These are phyloP conservation scores for Balearica regulorum DNA, from an alignment of 2,797 vertebrate genomes.

Conservation along the genomic window DNA sequence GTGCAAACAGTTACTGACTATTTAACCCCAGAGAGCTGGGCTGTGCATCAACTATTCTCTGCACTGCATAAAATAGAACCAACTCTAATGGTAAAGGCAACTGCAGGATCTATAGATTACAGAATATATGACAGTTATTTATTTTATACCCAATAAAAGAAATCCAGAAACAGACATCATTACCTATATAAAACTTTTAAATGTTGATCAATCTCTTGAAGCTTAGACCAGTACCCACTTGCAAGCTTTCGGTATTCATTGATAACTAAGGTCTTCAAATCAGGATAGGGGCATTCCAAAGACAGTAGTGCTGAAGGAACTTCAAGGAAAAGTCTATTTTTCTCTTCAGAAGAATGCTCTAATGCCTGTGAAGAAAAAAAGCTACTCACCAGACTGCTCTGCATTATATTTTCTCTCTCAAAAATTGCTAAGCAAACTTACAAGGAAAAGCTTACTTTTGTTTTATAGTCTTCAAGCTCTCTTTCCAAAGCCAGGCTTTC, in stretches of 20 bases:
- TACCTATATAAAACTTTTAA: conserved; percentile 78
- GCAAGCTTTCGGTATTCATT: conserved; percentile 80
- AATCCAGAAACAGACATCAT: neutral
- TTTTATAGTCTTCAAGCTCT: conserved; percentile 67
- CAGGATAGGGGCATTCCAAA: conserved; percentile 83
- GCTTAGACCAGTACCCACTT: conserved; percentile 72
- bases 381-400: neutral
- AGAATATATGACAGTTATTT: neutral
- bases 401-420: neutral
- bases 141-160: neutral
- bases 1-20: neutral
- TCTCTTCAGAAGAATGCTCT: conserved; percentile 54
- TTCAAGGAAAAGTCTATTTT: conserved; percentile 23
- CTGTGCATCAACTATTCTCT: neutral
- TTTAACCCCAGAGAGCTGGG: neutral
- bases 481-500: conserved; percentile 77
- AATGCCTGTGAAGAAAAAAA: conserved; percentile 43
- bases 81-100: neutral
- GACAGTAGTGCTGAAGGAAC: conserved; percentile 79
- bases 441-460: conserved; percentile 60
- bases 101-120: neutral
- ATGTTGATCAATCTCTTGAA: conserved; percentile 73
- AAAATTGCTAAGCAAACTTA: neutral
- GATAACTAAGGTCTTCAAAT: conserved; percentile 79
- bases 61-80: neutral